Evolutionary conservation across 2,113 vertebrate species (phyloP).

Genomic region (Solea senegalensis): DNA sequence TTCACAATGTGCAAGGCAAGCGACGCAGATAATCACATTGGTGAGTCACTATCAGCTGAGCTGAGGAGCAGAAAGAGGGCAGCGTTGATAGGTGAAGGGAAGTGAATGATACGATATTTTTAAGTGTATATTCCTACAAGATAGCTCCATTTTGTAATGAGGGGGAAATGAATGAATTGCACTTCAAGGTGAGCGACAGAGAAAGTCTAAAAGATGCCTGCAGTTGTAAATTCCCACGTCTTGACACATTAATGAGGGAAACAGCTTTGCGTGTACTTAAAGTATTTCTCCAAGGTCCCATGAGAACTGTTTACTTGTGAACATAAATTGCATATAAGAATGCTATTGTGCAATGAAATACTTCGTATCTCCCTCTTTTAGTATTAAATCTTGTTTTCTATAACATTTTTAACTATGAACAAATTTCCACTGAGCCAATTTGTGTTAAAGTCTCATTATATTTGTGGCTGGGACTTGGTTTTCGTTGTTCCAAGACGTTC

Average conservation of each 20-base stretch:
- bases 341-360: too few relatives aligned
- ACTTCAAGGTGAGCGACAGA: constrained; percentile 2
- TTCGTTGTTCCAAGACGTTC: too few relatives aligned
- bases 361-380: too few relatives aligned
- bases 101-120: constrained; percentile 48
- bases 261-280: constrained; percentile 15
- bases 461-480: not conserved
- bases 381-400: too few relatives aligned
- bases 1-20: constrained; percentile 45
- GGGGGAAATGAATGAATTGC: constrained; percentile 47
- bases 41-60: constrained; percentile 39
- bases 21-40: constrained; percentile 38
- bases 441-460: not conserved
- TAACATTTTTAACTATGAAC: too few relatives aligned
- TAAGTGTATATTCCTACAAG: constrained; percentile 42
- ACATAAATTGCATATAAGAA: too few relatives aligned
- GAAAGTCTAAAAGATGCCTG: not conserved
- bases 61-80: constrained; percentile 3
- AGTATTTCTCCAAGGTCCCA: constrained; percentile 10
- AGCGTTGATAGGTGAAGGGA: constrained; percentile 36
- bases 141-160: constrained; percentile 43
- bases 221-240: constrained; percentile 34
- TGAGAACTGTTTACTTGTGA: constrained; percentile 9
- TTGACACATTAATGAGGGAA: constrained; percentile 60
- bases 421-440: too few relatives aligned